Evolutionary conservation across 2,113 vertebrate genomes (phyloP), one percentile per base, ranked within the genome.

Genomic region (Oncorhynchus nerka): DNA sequence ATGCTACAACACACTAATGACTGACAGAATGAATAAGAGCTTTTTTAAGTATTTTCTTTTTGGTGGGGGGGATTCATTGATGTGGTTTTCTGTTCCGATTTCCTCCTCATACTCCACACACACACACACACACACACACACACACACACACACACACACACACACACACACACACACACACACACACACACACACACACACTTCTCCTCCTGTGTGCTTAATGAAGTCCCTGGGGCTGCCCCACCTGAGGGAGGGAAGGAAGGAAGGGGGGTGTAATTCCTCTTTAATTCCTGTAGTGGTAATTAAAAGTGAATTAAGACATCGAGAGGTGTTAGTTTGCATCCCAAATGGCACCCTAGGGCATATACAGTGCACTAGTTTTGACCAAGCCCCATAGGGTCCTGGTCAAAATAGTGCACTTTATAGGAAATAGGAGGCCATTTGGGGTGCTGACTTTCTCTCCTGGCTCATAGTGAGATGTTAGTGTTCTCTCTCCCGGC

Each of bases 181-280:
- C 34, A 39, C 34, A 39, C 39, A 39, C 34, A 12, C 49, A 51
- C 49, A 55, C 49, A 55, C 49, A 55, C 49, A 45, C 8, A 9
- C 39, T 39, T 39, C 71, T 82, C 70, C 30, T 34, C 24, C 24
- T 73, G 65, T 61, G 76, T 34, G 51, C 76, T 70, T 83, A 87
- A 84, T 87, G 81, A 87, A 66, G 81, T 81, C 82, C 82, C 67
- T 48, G 24, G 79, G 76, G 79, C 28, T 24, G 28, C 45, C 34
- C 55, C 61, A 74, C 69, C 75, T 65, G 61, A 70, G 78, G 55
- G 75, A 75, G 62, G 75, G 30, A n/a, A 5, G 11, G 30, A n/a
- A 5, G 11, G 59, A 71, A 73, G 74, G 62, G 65, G 80, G 24
- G 26, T 79, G 66, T 79, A 75, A 81, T 84, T 78, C 82, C 70